A percentile compares a stretch with the other conserved stretches of the same genome.
Evolutionary conservation across 2,113 vertebrate species (phyloP).

Genomic region (Limnothrissa miodon): DNA sequence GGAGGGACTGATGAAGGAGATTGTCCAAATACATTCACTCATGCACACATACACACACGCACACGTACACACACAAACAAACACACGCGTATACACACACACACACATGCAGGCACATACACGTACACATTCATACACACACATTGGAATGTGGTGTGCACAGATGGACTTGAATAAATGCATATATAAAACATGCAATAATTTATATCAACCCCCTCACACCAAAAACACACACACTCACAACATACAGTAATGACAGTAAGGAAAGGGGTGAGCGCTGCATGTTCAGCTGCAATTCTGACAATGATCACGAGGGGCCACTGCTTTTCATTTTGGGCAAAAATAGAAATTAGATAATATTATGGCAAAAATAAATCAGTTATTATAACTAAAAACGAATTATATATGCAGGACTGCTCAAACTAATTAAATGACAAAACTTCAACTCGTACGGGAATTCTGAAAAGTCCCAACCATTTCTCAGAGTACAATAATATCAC

Average conservation of each 20-base stretch:
- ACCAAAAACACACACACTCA: background rate
- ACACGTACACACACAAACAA: background rate
- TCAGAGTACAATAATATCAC: too few relatives aligned
- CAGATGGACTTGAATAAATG: too few relatives aligned
- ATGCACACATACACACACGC: background rate
- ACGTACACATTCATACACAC: background rate
- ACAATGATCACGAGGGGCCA: background rate
- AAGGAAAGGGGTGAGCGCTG: background rate
- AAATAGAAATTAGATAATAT: background rate
- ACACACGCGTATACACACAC: conserved; percentile 9
- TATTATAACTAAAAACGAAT: too few relatives aligned
- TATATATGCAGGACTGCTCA: too few relatives aligned
- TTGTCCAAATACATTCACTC: background rate
- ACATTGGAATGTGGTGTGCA: background rate
- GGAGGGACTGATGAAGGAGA: background rate
- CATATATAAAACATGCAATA: background rate
- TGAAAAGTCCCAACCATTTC: too few relatives aligned
- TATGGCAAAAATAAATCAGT: too few relatives aligned
- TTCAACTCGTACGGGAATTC: too few relatives aligned
- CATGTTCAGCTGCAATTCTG: background rate
- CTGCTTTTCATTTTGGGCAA: background rate
- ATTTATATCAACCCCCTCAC: background rate
- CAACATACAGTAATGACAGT: background rate
- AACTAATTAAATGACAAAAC: too few relatives aligned
- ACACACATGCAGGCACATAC: conserved; percentile 16